Evolutionary conservation across 2,888 invertebrate genomes (phyloP).

Genomic region (Drosophila phalerata): DNA sequence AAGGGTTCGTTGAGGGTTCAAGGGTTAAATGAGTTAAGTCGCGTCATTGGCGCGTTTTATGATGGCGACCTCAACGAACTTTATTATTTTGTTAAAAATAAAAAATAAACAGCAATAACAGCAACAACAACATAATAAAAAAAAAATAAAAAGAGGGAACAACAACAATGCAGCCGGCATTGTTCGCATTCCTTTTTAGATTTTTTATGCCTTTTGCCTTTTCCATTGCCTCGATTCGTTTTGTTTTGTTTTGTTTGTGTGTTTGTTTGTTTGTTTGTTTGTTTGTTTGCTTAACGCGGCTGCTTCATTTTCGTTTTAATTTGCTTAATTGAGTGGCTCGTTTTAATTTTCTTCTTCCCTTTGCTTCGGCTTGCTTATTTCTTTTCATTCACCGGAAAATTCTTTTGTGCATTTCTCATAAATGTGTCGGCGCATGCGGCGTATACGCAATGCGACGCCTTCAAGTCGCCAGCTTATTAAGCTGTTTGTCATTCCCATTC

Average conservation of each 20-base stretch:
- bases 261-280: slow-evolving; percentile 41
- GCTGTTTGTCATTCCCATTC: slow-evolving; percentile 24
- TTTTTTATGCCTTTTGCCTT: slow-evolving; percentile 21
- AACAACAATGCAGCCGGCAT: slow-evolving; percentile 39
- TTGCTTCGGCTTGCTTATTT: not conserved
- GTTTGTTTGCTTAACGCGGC: slow-evolving; percentile 62
- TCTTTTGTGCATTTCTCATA: slow-evolving; percentile 42
- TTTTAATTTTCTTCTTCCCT: slow-evolving; percentile 63
- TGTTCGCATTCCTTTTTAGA: slow-evolving; percentile 52
- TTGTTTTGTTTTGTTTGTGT: slow-evolving; percentile 23
- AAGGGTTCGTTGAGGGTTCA: slow-evolving; percentile 9
- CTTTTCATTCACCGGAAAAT: slow-evolving; percentile 16
- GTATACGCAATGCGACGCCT: slow-evolving; percentile 36
- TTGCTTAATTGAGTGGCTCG: slow-evolving; percentile 81
- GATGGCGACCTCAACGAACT: slow-evolving; percentile 65
- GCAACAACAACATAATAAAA: slow-evolving; percentile 23
- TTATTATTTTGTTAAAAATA: slow-evolving; percentile 66
- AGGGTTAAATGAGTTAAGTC: slow-evolving; percentile 58
- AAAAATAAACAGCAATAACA: not conserved
- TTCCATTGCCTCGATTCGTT: slow-evolving; percentile 32
- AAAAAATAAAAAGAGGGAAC: slow-evolving; percentile 13
- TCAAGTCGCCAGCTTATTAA: slow-evolving; percentile 40
- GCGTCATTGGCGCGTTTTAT: slow-evolving; percentile 77
- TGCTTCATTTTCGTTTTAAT: slow-evolving; percentile 77
- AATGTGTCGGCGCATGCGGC: slow-evolving; percentile 54